phyloP scores from a whole-genome alignment of 2,888 invertebrate species.

The Koerneria pararmatus region DNA sequence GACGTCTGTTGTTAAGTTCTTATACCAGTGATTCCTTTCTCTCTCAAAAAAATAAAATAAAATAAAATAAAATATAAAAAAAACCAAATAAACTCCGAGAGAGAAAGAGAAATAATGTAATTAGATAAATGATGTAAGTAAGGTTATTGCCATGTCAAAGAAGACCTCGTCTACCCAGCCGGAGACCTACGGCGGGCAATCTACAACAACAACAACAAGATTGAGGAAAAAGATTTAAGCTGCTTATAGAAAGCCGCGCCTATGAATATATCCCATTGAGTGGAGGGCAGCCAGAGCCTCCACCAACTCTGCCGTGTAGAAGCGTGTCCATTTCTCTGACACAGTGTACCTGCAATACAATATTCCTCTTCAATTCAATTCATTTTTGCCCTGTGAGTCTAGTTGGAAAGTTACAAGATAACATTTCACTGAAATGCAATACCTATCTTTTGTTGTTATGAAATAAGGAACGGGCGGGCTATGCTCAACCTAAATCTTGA shows the following conservation, averaged over 20 bases:
- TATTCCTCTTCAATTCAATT: background rate
- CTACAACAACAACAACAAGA: too few relatives aligned
- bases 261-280: conserved; percentile 78
- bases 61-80: too few relatives aligned
- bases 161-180: too few relatives aligned
- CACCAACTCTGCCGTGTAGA: conserved; percentile 95
- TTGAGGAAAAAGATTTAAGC: too few relatives aligned
- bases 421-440: background rate
- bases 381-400: background rate
- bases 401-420: background rate
- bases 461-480: background rate
- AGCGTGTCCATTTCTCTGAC: conserved; percentile 96
- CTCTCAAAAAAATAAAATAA: too few relatives aligned
- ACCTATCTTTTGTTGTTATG: background rate
- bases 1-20: too few relatives aligned
- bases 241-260: conserved; percentile 18
- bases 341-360: conserved; percentile 78
- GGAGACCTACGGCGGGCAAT: too few relatives aligned
- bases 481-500: background rate
- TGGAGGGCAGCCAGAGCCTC: conserved; percentile 95
- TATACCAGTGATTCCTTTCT: too few relatives aligned
- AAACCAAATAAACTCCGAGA: too few relatives aligned
- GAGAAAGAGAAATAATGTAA: too few relatives aligned
- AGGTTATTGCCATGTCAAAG: too few relatives aligned
- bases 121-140: too few relatives aligned